Percentiles rank a stretch among this genome's conserved stretches.
phyloP scores from a whole-genome alignment of 2,888 invertebrate genomes.

The Parasteatoda lunata region DNA sequence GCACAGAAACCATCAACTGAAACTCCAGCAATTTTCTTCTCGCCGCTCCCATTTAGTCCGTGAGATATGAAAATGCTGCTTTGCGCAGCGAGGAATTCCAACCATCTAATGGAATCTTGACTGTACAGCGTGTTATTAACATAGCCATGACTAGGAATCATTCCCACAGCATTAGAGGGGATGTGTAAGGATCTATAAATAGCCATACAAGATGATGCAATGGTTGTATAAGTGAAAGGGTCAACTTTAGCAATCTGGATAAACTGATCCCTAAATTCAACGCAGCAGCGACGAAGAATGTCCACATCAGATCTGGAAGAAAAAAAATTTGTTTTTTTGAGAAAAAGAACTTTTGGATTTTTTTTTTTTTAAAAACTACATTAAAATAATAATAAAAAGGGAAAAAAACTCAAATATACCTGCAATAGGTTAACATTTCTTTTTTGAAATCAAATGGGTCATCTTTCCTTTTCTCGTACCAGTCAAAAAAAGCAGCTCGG shows the following conservation, averaged over 20 bases:
- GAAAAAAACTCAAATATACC: not conserved
- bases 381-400: not conserved
- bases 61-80: not conserved
- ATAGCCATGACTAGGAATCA: not conserved
- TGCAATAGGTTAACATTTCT: not conserved
- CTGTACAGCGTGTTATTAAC: not conserved
- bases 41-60: not conserved
- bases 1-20: not conserved
- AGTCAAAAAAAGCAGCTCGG: not conserved
- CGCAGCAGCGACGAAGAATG: not conserved
- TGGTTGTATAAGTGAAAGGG: not conserved
- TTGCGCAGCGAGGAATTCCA: no score
- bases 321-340: not conserved
- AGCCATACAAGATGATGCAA: not conserved
- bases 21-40: not conserved
- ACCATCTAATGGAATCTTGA: no score
- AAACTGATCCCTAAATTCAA: not conserved
- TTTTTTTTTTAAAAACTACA: not conserved
- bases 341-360: not conserved
- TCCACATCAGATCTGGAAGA: constrained; percentile 3
- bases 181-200: not conserved
- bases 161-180: not conserved
- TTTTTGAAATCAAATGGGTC: not conserved
- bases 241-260: not conserved
- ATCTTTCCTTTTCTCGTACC: not conserved